phyloP scores from a whole-genome alignment of 2,888 invertebrate species.

The Dinocampus coccinellae region DNA sequence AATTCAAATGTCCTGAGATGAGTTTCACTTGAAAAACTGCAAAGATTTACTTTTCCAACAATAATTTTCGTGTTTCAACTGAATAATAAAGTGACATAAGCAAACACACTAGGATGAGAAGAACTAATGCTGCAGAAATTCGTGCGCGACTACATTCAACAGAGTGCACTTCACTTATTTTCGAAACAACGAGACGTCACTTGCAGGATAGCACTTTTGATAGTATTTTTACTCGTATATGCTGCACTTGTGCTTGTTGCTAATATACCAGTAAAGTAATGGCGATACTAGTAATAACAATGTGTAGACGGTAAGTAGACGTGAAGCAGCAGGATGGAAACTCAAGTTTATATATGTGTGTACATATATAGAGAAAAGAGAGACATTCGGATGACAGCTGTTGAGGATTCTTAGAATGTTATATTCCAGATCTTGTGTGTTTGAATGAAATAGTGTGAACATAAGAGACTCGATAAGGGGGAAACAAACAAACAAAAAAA shows the following conservation, averaged over 20 bases:
- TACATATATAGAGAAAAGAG: background rate
- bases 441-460: background rate
- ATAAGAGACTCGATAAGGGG: background rate
- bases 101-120: background rate
- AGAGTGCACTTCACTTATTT: slow-evolving; percentile 1
- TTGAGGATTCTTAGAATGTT: background rate
- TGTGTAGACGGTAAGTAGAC: slow-evolving; percentile 38
- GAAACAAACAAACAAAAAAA: too few species aligned
- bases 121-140: background rate
- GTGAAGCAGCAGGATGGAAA: background rate
- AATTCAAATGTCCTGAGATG: too few species aligned
- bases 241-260: slow-evolving; percentile 15
- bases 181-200: background rate
- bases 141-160: background rate
- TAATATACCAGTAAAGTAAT: slow-evolving; percentile 32
- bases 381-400: background rate
- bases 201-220: slow-evolving; percentile 9
- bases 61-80: too few species aligned
- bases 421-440: background rate
- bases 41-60: too few species aligned
- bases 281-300: slow-evolving; percentile 38
- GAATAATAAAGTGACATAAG: too few species aligned
- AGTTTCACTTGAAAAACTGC: too few species aligned
- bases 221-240: slow-evolving; percentile 4
- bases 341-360: background rate